Base-by-base conservation (phyloP, 2,797 vertebrate species). In the Myripristis jacobus region DNA sequence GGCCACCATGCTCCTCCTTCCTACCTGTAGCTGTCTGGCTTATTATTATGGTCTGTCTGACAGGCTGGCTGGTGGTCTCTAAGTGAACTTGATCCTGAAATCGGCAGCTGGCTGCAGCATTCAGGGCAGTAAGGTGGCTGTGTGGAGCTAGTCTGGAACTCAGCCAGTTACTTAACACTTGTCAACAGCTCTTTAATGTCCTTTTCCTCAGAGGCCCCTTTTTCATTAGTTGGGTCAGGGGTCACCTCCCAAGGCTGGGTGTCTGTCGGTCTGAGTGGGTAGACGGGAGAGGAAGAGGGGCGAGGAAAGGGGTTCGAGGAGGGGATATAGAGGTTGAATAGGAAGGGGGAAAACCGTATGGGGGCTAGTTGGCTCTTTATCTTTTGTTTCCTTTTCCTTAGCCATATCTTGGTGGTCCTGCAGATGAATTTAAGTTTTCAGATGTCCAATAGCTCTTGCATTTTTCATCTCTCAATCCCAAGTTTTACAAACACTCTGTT, bases 151-250 rank as follows among this genome's bases (percentile, higher is more conserved):
- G 79, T 85, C 84, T 91, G 89, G 81, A 86, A 72, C 81, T 75
- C 75, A 65, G 85, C 78, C 81, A 85, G 82, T 86, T 85, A 89
- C 90, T 92, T 92, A 90, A 89, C 89, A 87, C 88, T 92, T 91
- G 89, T 94, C 93, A 92, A 90, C 90, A 91, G 85, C 66, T 87
- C 70, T 72, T 84, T 93, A 92, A 94, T 95, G 80, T 85, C 64
- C 75, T 81, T 92, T 88, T 86, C 80, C 80, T 87, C 62, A 48
- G 70, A 66, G 84, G 88, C 88, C 91, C 87, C 90, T 87, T 91
- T 94, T 94, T 93, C 92, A 93, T 94, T 87, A 92, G 81, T 34
- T 24, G 84, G 93, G 92, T 93, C 92, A 91, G 72, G 87, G 93
- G 93, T 91, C 73, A 13, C 56, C 38, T 29, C 83, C 50, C 56